phyloP scores from a whole-genome alignment of 2,113 vertebrate species.

The Mandrillus leucophaeus region DNA sequence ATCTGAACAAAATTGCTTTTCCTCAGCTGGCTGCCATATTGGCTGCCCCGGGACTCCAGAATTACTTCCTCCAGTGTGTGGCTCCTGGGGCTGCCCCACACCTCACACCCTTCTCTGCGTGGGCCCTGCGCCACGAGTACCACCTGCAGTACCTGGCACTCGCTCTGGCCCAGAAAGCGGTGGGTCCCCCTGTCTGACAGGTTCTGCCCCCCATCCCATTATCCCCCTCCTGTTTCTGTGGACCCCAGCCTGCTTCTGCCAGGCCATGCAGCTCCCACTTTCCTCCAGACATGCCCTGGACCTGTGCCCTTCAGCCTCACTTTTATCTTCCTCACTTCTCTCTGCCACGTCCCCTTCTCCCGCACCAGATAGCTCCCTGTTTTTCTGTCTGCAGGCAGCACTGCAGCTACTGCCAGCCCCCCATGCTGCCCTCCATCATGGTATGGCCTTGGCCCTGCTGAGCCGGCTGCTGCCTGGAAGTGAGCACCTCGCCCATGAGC shows the following conservation, averaged over 20 bases:
- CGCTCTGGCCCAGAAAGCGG: conserved; percentile 87
- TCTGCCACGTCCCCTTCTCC: background rate
- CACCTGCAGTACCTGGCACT: conserved; percentile 93
- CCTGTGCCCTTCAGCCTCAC: background rate
- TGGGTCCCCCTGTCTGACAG: conserved; percentile 69
- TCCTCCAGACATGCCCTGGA: background rate
- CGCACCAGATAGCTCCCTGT: background rate
- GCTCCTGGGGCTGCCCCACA: conserved; percentile 79
- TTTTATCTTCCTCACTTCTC: background rate
- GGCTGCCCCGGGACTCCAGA: conserved; percentile 82
- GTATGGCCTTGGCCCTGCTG: conserved; percentile 89
- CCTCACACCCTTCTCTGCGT: conserved; percentile 86
- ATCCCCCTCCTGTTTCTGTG: background rate
- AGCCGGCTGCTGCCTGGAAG: conserved; percentile 93
- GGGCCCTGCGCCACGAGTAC: conserved; percentile 94
- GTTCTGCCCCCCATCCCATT: background rate
- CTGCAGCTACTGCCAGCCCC: conserved; percentile 82
- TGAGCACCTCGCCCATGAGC: conserved; percentile 90
- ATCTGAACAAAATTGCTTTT: conserved; percentile 13
- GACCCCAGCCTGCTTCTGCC: background rate
- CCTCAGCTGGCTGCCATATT: conserved; percentile 83
- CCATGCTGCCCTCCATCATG: conserved; percentile 89
- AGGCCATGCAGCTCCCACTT: accelerated
- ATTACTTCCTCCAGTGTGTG: conserved; percentile 89
- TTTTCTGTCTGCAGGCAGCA: conserved; percentile 82